These are phyloP conservation scores for Amazona vittata DNA, from an alignment of 2,113 vertebrate species.

Conservation along the genomic window DNA sequence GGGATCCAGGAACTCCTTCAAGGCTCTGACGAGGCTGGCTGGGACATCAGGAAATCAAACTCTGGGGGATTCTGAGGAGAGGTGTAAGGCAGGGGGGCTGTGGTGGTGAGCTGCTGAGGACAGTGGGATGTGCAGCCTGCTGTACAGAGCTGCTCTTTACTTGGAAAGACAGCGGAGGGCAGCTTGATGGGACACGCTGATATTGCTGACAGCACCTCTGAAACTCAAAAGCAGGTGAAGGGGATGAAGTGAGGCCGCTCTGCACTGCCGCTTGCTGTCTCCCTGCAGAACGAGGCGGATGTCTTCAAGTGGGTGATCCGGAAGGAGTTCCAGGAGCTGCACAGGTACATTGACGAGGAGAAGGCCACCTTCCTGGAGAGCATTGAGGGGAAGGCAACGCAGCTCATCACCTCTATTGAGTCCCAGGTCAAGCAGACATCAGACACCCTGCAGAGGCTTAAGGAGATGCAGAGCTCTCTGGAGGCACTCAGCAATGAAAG, in stretches of 20 bases:
- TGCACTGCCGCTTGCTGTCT: not conserved
- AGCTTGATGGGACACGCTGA: not conserved
- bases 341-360: slow-evolving; percentile 81
- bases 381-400: slow-evolving; percentile 72
- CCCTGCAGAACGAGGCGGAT: slow-evolving; percentile 80
- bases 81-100: not conserved
- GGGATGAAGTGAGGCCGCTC: not conserved
- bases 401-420: slow-evolving; percentile 79
- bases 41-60: not conserved
- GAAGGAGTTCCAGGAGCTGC: slow-evolving; percentile 84
- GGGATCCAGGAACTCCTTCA: not conserved
- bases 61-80: not conserved
- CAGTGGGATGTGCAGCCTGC: not conserved
- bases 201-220: not conserved
- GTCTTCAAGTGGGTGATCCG: slow-evolving; percentile 85
- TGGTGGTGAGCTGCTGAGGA: not conserved
- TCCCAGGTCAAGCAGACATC: slow-evolving; percentile 78
- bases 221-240: not conserved
- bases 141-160: not conserved
- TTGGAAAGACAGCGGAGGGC: not conserved
- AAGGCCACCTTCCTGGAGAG: slow-evolving; percentile 80
- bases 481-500: slow-evolving; percentile 76
- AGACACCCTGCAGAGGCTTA: slow-evolving; percentile 64
- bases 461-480: slow-evolving; percentile 70
- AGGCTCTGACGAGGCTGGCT: not conserved